These are phyloP conservation scores for Potorous gilbertii DNA, from an alignment of 2,797 vertebrate genomes.

Conservation along the genomic window DNA sequence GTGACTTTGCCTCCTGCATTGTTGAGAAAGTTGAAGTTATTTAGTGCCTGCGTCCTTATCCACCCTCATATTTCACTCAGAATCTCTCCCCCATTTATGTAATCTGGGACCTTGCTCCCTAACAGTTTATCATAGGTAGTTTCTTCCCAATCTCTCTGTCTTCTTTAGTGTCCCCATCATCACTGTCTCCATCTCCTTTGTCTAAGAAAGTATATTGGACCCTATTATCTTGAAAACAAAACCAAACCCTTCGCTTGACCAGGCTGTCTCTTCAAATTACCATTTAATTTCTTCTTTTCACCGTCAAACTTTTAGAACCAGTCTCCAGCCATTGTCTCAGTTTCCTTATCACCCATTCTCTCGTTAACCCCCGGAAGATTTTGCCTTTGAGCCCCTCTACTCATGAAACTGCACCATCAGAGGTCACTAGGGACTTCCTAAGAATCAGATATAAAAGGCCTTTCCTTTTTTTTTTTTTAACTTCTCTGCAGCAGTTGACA, in stretches of 20 bases:
- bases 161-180: slow-evolving; percentile 33
- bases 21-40: not conserved
- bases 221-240: not conserved
- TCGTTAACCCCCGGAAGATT: not conserved
- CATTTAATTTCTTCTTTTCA: slow-evolving; percentile 38
- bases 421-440: not conserved
- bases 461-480: not conserved
- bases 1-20: not conserved
- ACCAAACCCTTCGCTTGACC: not conserved
- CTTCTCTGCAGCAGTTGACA: not conserved
- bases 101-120: not conserved
- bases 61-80: not conserved
- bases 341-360: slow-evolving; percentile 2
- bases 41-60: not conserved
- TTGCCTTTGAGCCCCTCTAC: not conserved
- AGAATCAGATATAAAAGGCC: not conserved
- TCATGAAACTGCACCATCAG: not conserved
- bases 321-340: not conserved
- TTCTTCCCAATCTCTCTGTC: not conserved
- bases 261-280: not conserved
- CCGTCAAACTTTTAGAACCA: slow-evolving; percentile 23
- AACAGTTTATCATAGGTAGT: slow-evolving; percentile 29
- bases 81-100: slow-evolving; percentile 9
- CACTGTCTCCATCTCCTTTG: slow-evolving; percentile 11
- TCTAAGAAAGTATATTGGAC: not conserved